Evolutionary conservation across 2,797 vertebrate genomes (phyloP).

Genomic region (Arnoldichthys spilopterus): DNA sequence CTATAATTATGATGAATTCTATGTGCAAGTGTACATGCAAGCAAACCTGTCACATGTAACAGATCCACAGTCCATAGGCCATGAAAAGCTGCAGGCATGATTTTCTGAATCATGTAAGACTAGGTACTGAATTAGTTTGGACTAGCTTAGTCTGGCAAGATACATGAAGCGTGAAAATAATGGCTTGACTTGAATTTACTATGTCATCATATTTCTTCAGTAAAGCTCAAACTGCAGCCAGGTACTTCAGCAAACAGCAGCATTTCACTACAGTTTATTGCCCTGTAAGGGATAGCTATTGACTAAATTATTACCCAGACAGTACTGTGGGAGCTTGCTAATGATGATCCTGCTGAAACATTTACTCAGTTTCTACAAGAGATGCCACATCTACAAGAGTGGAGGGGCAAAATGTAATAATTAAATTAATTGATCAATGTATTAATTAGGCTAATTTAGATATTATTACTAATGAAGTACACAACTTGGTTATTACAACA

Average conservation of each 20-base stretch:
- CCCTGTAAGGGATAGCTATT: neutral
- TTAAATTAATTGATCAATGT: no score
- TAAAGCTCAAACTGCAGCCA: neutral
- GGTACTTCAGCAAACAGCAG: neutral
- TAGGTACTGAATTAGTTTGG: neutral
- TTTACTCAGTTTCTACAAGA: constrained; percentile 8
- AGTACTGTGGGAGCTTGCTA: neutral
- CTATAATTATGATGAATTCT: neutral
- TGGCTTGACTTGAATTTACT: neutral
- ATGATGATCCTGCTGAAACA: neutral
- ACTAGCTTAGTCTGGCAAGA: neutral
- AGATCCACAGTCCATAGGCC: neutral
- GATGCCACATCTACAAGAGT: no score
- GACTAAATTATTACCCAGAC: neutral
- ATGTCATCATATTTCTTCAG: neutral
- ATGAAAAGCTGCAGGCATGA: neutral
- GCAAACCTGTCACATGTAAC: neutral
- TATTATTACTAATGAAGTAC: no score
- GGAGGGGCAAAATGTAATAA: no score
- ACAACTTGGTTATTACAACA: no score
- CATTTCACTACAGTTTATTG: neutral
- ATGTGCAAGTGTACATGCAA: neutral
- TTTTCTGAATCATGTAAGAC: neutral
- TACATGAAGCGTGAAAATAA: neutral
- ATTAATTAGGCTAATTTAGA: no score